phyloP scores from a whole-genome alignment of 2,888 invertebrate genomes.

The Norana najaformis region DNA sequence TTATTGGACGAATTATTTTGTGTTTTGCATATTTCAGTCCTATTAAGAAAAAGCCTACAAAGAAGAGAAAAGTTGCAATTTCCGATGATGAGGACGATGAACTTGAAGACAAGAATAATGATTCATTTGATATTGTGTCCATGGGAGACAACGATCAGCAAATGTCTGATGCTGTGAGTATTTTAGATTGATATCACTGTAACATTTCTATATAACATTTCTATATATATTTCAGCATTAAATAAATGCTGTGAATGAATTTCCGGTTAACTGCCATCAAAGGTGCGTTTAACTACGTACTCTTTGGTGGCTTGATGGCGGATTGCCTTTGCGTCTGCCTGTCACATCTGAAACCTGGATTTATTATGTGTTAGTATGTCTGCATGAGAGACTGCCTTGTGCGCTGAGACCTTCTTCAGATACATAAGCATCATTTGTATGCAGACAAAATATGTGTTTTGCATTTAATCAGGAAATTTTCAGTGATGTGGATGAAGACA shows the following conservation, averaged over 20 bases:
- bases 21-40: background rate
- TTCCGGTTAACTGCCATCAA: background rate
- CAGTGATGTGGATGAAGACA: slow-evolving; percentile 30
- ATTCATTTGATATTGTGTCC: slow-evolving; percentile 32
- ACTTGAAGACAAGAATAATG: slow-evolving; percentile 32
- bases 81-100: slow-evolving; percentile 34
- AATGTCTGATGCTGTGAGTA: background rate
- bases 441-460: background rate
- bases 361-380: no score
- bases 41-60: slow-evolving; percentile 15
- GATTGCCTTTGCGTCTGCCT: no score
- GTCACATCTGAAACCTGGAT: no score
- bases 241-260: background rate
- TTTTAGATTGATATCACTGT: background rate
- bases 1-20: background rate
- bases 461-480: background rate
- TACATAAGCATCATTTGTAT: background rate
- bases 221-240: background rate
- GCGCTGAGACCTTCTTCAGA: no score
- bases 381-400: no score
- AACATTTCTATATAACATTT: background rate
- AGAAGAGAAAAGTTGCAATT: slow-evolving; percentile 23
- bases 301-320: no score
- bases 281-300: no score
- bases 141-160: background rate